A percentile compares a stretch with the other conserved stretches of the same genome.
phyloP scores from a whole-genome alignment of 2,888 invertebrate species.

The Phrixothrix hirtus region DNA sequence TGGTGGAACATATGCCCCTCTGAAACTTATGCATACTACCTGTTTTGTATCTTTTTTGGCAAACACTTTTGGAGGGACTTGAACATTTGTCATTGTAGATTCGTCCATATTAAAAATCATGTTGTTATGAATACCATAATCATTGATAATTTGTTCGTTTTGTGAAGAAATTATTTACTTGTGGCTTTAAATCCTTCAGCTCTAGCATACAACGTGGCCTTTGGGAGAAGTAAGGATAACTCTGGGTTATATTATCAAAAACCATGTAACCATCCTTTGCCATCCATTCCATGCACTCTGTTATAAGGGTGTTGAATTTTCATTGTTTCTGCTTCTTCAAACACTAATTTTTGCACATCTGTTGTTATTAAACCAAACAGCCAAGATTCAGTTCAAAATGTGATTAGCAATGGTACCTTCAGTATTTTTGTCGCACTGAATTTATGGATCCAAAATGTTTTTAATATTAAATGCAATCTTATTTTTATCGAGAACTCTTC shows the following conservation, averaged over 20 bases:
- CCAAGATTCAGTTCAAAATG: neutral
- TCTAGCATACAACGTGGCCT: neutral
- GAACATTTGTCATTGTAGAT: too few species aligned
- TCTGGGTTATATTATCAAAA: too few species aligned
- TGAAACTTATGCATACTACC: neutral
- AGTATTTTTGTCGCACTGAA: neutral
- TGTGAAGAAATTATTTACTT: neutral
- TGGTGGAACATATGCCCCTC: neutral
- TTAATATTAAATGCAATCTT: neutral
- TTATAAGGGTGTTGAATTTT: neutral
- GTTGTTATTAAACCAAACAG: neutral
- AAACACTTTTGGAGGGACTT: neutral
- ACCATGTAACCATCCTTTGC: too few species aligned
- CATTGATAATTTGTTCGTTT: neutral
- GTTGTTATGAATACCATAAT: too few species aligned
- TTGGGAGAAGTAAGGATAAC: neutral
- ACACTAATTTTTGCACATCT: too few species aligned
- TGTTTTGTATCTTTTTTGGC: neutral
- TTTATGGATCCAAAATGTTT: too few species aligned
- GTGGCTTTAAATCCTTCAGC: neutral
- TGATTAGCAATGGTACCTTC: neutral
- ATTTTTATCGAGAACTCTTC: neutral
- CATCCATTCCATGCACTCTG: neutral
- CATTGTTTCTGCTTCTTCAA: too few species aligned
- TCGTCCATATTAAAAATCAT: neutral